phyloP scores from a whole-genome alignment of 2,113 vertebrate species.

The Rafetus swinhoei region DNA sequence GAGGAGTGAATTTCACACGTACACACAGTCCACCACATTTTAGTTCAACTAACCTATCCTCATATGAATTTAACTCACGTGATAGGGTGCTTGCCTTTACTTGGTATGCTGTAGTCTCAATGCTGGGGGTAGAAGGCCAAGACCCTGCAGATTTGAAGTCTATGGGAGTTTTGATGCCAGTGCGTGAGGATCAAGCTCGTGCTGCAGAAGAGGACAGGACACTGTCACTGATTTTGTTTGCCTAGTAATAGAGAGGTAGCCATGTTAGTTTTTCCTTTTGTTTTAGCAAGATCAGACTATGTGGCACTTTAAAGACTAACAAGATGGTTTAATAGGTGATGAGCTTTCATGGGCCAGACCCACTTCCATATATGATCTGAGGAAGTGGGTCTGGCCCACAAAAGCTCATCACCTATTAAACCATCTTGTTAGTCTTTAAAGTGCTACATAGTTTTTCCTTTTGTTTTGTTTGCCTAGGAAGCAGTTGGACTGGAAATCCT shows the following conservation, averaged over 20 bases:
- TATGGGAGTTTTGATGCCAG: background rate
- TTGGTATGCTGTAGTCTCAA: background rate
- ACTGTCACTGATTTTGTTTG: background rate
- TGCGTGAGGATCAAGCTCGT: background rate
- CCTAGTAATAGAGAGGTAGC: background rate
- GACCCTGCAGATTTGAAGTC: background rate
- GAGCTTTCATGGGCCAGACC: no score
- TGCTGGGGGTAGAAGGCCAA: background rate
- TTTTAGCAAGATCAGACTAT: no score
- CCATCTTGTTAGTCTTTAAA: no score
- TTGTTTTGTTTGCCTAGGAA: background rate
- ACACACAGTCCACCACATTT: background rate
- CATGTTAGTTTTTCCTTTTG: no score
- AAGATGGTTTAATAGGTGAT: no score
- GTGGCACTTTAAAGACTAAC: no score
- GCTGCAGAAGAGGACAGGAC: background rate
- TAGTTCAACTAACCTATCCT: background rate
- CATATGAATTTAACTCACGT: background rate
- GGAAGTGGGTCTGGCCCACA: no score
- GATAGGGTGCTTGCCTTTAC: background rate
- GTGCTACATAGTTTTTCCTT: no score
- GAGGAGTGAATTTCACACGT: background rate
- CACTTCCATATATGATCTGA: no score
- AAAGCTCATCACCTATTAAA: no score
- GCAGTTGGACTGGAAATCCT: background rate